Conservation (phyloP, 2,797 vertebrate species). For the Tangara arthus region DNA sequence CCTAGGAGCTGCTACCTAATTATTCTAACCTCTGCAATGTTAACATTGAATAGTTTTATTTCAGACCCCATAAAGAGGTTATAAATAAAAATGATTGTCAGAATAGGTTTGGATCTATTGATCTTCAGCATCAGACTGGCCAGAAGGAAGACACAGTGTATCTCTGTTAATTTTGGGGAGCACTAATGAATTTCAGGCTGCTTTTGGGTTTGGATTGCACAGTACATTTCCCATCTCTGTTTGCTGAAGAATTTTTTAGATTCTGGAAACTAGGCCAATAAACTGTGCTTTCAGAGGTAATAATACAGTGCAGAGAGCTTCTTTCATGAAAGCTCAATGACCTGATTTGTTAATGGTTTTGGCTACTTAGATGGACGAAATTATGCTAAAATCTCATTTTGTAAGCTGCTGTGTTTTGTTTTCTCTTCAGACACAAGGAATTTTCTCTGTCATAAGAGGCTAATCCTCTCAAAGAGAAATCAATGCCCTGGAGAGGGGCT, state of each 20-base stretch:
- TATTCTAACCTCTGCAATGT: not conserved
- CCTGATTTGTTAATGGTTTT: not conserved
- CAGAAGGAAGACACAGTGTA: not conserved
- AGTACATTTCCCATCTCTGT: accelerated
- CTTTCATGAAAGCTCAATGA: not conserved
- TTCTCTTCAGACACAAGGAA: not conserved
- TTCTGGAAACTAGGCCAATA: not conserved
- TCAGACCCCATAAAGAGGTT: not conserved
- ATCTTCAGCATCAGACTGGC: not conserved
- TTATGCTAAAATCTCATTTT: not conserved
- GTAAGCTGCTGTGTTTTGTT: not conserved
- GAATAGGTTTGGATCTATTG: not conserved
- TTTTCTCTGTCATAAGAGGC: not conserved
- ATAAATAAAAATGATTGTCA: not conserved
- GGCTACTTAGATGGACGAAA: not conserved
- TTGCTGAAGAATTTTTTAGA: not conserved
- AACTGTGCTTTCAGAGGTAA: not conserved
- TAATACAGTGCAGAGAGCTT: not conserved
- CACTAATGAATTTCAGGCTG: no score
- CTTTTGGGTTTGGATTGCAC: not conserved
- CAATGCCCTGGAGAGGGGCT: not conserved
- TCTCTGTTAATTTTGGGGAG: no score
- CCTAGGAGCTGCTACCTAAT: not conserved
- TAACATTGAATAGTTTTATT: not conserved
- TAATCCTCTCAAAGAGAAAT: not conserved